Evolutionary conservation across 2,113 vertebrate species (phyloP).

Genomic region (Glaucidium brasilianum): DNA sequence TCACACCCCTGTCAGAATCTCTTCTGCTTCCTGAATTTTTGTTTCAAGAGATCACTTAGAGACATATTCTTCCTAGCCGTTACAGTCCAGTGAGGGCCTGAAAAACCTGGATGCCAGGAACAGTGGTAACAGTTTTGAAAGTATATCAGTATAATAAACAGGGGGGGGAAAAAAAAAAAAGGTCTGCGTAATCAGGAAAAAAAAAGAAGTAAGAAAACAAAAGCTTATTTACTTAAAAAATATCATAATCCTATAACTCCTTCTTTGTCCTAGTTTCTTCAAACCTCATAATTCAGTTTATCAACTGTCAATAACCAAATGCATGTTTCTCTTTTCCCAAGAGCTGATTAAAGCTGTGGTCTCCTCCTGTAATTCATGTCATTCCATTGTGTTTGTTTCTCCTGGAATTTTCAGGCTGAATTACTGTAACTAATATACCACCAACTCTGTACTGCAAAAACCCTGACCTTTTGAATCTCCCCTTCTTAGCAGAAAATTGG

Average conservation of each 20-base stretch:
- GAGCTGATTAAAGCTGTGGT: slow-evolving; percentile 77
- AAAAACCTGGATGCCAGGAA: neutral
- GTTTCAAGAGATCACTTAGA: neutral
- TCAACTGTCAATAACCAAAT: slow-evolving; percentile 70
- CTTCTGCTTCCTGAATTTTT: neutral
- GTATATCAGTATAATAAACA: neutral
- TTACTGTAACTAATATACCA: slow-evolving; percentile 78
- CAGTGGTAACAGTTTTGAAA: neutral
- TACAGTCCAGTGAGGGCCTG: neutral
- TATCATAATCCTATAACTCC: neutral
- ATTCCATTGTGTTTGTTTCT: slow-evolving; percentile 74
- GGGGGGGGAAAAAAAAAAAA: neutral
- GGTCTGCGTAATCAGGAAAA: neutral
- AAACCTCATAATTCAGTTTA: slow-evolving; percentile 55
- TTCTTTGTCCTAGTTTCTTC: slow-evolving; percentile 18
- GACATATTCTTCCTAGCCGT: neutral
- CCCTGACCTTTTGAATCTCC: slow-evolving; percentile 71
- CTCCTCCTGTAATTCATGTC: slow-evolving; percentile 65
- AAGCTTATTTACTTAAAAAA: neutral
- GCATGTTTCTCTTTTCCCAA: slow-evolving; percentile 68
- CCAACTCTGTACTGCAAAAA: slow-evolving; percentile 65
- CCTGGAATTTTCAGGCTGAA: slow-evolving; percentile 77
- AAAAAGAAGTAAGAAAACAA: neutral
- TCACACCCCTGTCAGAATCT: neutral
- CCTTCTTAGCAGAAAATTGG: slow-evolving; percentile 73